A percentile compares a stretch with the other conserved stretches of the same genome.
Conservation (phyloP, 2,113 vertebrate genomes). For the Corydoras sp. region DNA sequence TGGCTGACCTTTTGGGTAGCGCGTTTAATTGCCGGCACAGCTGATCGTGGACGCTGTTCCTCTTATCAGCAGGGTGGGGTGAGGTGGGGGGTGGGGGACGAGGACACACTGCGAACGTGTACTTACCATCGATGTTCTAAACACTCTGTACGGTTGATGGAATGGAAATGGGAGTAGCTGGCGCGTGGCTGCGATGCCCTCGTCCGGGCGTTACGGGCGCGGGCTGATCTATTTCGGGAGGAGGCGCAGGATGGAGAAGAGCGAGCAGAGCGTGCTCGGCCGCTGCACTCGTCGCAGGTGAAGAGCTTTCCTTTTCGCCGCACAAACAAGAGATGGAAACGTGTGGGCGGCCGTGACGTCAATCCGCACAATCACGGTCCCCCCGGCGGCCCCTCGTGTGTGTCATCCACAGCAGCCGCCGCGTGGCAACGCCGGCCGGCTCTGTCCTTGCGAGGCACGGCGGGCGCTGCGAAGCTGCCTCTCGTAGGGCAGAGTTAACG, state of each 20-base stretch:
- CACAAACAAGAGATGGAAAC: constrained; percentile 62
- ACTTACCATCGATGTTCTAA: no score
- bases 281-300: constrained; percentile 48
- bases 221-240: constrained; percentile 14
- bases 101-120: no score
- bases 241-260: neutral
- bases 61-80: constrained; percentile 16
- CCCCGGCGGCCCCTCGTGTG: constrained; percentile 21
- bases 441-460: constrained; percentile 12
- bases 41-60: constrained; percentile 12
- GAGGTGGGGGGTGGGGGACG: neutral
- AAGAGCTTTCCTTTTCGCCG: constrained; percentile 59
- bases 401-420: constrained; percentile 29
- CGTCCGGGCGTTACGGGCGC: no score
- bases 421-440: constrained; percentile 13
- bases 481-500: no score
- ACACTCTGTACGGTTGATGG: no score
- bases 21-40: constrained; percentile 26
- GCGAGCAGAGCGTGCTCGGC: neutral
- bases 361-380: constrained; percentile 53
- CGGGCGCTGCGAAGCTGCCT: neutral
- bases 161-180: no score
- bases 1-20: constrained; percentile 29
- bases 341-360: constrained; percentile 68
- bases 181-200: no score